Percentiles rank a stretch among this genome's conserved stretches.
Evolutionary conservation across 2,797 vertebrate species (phyloP).

Genomic region (Zenarchopterus dispar): DNA sequence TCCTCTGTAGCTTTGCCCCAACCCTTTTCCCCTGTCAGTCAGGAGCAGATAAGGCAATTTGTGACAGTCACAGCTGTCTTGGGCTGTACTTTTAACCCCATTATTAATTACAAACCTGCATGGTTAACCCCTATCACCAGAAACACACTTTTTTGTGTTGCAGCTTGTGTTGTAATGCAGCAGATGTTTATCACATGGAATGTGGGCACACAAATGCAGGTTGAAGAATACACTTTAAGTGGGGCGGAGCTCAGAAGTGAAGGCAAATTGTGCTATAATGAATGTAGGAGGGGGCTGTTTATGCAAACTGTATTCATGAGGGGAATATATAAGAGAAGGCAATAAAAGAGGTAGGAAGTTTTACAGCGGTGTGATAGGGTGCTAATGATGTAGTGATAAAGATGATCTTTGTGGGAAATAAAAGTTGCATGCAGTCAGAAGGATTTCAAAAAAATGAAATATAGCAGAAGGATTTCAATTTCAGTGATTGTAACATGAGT

Average conservation of each 20-base stretch:
- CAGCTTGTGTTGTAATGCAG: not conserved
- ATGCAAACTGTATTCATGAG: slow-evolving; percentile 63
- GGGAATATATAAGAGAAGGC: slow-evolving; percentile 27
- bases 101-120: not conserved
- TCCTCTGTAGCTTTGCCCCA: too few species aligned
- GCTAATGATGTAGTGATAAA: too few species aligned
- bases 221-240: slow-evolving; percentile 22
- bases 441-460: too few species aligned
- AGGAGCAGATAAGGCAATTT: not conserved
- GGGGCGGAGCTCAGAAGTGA: slow-evolving; percentile 58
- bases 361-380: not conserved
- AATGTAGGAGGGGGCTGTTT: slow-evolving; percentile 66
- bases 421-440: too few species aligned
- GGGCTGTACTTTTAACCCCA: not conserved
- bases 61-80: too few species aligned
- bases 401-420: too few species aligned
- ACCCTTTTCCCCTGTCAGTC: too few species aligned
- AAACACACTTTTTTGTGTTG: not conserved
- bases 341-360: slow-evolving; percentile 8
- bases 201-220: slow-evolving; percentile 18
- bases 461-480: too few species aligned
- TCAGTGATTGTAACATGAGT: not conserved
- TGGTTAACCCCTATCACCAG: not conserved
- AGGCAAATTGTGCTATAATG: slow-evolving; percentile 51
- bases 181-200: slow-evolving; percentile 17